Conservation (phyloP, 2,113 vertebrate species). For the Mormyrus iriodes region DNA sequence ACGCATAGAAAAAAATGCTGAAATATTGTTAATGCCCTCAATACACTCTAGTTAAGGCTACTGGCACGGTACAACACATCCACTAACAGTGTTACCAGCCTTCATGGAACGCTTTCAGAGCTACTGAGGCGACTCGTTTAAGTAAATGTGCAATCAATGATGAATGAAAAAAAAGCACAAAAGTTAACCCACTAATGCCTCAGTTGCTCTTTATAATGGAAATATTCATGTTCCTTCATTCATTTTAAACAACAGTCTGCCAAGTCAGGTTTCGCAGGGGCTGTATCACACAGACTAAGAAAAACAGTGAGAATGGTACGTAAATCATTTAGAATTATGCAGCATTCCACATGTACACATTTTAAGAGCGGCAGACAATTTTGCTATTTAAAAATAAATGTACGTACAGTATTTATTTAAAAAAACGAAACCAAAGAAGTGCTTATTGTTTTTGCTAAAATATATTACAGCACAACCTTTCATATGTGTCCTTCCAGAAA, state of each 20-base stretch:
- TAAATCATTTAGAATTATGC: background rate
- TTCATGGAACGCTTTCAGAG: slow-evolving; percentile 44
- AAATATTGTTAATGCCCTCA: background rate
- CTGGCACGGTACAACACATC: slow-evolving; percentile 34
- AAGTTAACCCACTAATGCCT: slow-evolving; percentile 11
- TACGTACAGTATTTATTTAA: background rate
- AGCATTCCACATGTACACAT: background rate
- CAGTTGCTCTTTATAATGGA: background rate
- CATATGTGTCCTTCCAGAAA: background rate
- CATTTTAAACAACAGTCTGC: background rate
- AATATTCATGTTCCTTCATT: background rate
- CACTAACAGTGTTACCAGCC: slow-evolving; percentile 46
- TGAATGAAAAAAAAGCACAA: slow-evolving; percentile 28
- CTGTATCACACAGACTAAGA: background rate
- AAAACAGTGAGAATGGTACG: background rate
- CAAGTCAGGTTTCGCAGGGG: background rate
- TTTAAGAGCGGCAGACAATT: background rate
- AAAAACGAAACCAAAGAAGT: background rate
- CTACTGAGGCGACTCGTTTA: slow-evolving; percentile 45
- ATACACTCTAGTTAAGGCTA: background rate
- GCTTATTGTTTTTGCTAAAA: background rate
- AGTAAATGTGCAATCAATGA: slow-evolving; percentile 47
- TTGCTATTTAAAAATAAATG: background rate
- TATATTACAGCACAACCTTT: too few species aligned
- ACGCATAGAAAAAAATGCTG: background rate